These are phyloP conservation scores for Tupaia chinensis DNA, from an alignment of 2,113 vertebrate species.

Conservation along the genomic window DNA sequence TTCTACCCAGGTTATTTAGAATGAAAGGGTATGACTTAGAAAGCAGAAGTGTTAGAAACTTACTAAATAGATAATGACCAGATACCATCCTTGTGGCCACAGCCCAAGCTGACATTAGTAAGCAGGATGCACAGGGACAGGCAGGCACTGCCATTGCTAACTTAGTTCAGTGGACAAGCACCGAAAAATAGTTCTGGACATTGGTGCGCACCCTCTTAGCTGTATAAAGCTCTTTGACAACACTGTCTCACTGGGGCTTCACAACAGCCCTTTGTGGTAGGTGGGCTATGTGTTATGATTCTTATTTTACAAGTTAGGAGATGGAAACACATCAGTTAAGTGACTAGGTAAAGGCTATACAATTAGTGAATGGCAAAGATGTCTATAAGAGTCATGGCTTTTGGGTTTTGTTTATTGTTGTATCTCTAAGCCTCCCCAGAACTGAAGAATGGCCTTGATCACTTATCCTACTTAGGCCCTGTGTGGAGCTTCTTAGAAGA, in stretches of 20 bases:
- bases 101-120: background rate
- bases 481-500: background rate
- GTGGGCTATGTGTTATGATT: background rate
- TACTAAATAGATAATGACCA: conserved; percentile 59
- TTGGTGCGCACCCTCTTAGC: background rate
- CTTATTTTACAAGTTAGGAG: background rate
- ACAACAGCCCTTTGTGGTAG: background rate
- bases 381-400: background rate
- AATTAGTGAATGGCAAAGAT: background rate
- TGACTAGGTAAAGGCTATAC: background rate
- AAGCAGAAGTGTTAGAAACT: conserved; percentile 36
- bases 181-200: background rate
- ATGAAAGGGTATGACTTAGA: conserved; percentile 11
- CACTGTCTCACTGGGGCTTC: background rate
- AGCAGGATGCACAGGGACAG: background rate
- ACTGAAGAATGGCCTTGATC: background rate
- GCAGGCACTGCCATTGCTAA: background rate
- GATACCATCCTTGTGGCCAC: background rate
- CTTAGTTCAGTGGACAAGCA: background rate
- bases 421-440: background rate
- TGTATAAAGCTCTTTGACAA: background rate
- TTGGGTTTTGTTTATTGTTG: background rate
- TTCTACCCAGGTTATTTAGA: conserved; percentile 36
- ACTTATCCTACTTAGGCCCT: background rate
- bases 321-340: background rate